Evolutionary conservation across 1,140 invertebrate species (phyloP).

Genomic region (Tetramorium simillimum): DNA sequence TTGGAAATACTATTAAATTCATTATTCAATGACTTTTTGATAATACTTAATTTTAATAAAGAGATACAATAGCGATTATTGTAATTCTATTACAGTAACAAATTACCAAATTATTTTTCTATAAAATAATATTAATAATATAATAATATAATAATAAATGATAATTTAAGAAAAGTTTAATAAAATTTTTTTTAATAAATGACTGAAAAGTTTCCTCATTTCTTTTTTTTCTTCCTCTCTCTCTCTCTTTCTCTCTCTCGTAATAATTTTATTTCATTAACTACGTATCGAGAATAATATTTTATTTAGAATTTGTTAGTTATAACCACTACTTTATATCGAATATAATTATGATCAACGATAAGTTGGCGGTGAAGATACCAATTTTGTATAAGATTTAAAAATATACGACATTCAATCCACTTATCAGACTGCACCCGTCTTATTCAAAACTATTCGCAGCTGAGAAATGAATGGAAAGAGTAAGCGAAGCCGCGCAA

Average conservation of each 20-base stretch:
- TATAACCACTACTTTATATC: not conserved
- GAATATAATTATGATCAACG: not conserved
- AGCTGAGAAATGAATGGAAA: not conserved
- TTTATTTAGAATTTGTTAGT: not conserved
- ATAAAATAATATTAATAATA: too few species aligned
- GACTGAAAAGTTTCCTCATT: not conserved
- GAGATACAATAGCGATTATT: not conserved
- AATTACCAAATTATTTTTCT: not conserved
- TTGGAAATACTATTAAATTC: not conserved
- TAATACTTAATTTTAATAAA: not conserved
- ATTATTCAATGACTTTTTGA: not conserved
- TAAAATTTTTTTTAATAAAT: not conserved
- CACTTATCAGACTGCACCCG: not conserved
- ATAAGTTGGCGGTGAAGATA: not conserved
- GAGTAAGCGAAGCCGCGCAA: not conserved
- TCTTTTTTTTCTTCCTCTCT: not conserved
- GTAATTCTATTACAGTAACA: not conserved
- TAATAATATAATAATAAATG: too few species aligned
- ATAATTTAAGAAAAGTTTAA: too few species aligned
- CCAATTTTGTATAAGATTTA: not conserved
- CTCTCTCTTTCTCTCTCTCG: not conserved
- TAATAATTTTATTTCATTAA: not conserved
- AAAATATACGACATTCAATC: not conserved
- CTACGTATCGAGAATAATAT: not conserved
- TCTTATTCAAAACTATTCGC: not conserved